Base-by-base conservation (phyloP, 2,797 vertebrate genomes). In the Capromys pilorides region DNA sequence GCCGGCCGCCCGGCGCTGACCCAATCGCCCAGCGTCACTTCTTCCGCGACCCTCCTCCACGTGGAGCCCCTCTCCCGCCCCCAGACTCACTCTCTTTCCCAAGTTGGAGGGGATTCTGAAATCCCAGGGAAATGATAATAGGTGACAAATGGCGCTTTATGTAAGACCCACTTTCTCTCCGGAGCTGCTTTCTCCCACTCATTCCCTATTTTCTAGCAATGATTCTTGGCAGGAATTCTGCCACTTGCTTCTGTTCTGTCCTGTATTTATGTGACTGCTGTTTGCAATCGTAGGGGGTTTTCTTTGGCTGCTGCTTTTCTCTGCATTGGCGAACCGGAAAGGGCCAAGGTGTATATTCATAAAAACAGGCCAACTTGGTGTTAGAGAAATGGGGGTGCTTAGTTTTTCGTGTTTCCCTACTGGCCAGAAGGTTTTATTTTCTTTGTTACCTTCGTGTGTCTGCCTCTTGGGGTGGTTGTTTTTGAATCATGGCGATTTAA, bases 401-500 rank as follows among this genome's bases (percentile, higher is more conserved):
- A 66, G 39, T 82, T 80, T 66, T 57, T 67, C 33, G 7, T 5
- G 31, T 21, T 79, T 85, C 3, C 36, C 54, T 26, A 41, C 69
- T 39, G 12, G 41, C 87, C 8, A 22, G 62, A n/a, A 33, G 28
- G 64, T 92, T 77, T 61, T 61, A 13, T 78, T 94, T 90, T 92
- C 96, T 95, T 97, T 89, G 92, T 95, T 95, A 67, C 86, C 77
- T 93, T 86, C 67, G 0, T 31, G 62, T 85, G 6, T 92, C 41
- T 77, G 33, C 67, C 36, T 94, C 41, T 62, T 14, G 75, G 75
- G 83, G 14, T 69, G 81, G 79, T 92, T 69, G 12, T 96, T 96
- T 96, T 97, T 91, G 95, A 91, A 79, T 97, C 93, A 41, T 97
- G 97, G 96, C 78, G 91, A 95, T 97, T 98, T 97, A 97, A 97